Evolutionary conservation across 2,797 vertebrate species (phyloP).

Genomic region (Poecilia picta): DNA sequence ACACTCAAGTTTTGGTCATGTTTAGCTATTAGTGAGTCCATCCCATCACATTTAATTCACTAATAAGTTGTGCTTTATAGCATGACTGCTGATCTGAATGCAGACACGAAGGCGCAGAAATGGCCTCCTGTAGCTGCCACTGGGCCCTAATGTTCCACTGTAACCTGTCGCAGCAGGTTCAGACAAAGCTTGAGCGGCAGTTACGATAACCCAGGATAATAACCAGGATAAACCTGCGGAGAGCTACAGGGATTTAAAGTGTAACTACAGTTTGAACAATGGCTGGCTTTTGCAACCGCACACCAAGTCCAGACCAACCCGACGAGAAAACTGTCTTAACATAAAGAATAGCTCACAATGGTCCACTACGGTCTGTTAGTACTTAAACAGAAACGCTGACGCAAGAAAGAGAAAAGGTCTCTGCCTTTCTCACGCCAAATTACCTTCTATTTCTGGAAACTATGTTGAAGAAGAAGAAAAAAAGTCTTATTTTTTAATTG

Average conservation of each 20-base stretch:
- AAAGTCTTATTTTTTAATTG: conserved; percentile 53
- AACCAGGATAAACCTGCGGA: conserved; percentile 49
- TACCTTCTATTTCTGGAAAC: conserved; percentile 50
- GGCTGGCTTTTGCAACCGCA: conserved; percentile 36
- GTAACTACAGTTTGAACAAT: conserved; percentile 43
- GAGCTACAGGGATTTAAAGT: conserved; percentile 45
- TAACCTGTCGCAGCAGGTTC: conserved; percentile 60
- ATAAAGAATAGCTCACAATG: conserved; percentile 47
- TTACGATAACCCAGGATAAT: conserved; percentile 57
- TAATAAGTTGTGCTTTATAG: background rate
- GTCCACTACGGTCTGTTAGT: conserved; percentile 39
- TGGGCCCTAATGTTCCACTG: conserved; percentile 45
- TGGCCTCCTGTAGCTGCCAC: background rate
- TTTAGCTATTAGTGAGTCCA: background rate
- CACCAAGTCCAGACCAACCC: conserved; percentile 42
- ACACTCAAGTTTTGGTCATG: background rate
- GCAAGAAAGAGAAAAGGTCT: conserved; percentile 33
- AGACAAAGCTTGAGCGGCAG: conserved; percentile 38
- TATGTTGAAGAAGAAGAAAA: conserved; percentile 21
- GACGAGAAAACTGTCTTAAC: conserved; percentile 19
- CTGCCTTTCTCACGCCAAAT: conserved; percentile 58
- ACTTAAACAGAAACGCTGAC: conserved; percentile 32
- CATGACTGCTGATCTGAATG: background rate
- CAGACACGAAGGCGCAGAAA: background rate
- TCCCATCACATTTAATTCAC: background rate